Evolutionary conservation across 1,140 invertebrate species (phyloP).

Genomic region (Bactericera cockerelli): DNA sequence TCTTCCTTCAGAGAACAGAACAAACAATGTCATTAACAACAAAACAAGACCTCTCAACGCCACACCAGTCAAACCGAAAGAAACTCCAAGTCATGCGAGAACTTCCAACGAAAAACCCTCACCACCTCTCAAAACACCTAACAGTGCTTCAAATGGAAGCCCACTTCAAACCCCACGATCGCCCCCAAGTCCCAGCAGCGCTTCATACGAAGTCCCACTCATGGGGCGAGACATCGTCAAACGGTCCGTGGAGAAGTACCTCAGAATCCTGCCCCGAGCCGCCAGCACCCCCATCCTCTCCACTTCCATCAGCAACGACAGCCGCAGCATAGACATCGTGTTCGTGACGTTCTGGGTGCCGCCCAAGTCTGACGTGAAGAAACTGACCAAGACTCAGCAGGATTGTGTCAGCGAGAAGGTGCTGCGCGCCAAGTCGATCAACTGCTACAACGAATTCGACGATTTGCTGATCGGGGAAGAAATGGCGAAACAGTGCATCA

Average conservation of each 20-base stretch:
- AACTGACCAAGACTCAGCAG: neutral
- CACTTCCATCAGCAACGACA: neutral
- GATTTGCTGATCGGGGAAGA: neutral
- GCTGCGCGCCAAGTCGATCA: neutral
- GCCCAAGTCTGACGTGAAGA: neutral
- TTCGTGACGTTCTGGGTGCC: neutral
- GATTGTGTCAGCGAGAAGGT: neutral
- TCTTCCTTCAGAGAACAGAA: no score
- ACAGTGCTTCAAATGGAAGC: no score
- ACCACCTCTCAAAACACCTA: no score
- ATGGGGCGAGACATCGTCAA: neutral
- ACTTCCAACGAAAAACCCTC: no score
- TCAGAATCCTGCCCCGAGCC: neutral
- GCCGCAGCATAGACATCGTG: neutral
- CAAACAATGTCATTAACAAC: no score
- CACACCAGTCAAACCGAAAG: no score
- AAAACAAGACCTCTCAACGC: no score
- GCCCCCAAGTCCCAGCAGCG: no score
- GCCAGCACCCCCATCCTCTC: neutral
- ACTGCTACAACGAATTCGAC: neutral
- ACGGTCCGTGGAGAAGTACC: neutral
- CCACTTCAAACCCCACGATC: no score
- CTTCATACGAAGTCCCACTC: no score
- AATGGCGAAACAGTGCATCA: slow-evolving; percentile 4
- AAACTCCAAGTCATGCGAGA: no score